Evolutionary conservation across 2,797 vertebrate species (phyloP).

Genomic region (Cephalopachus bancanus): DNA sequence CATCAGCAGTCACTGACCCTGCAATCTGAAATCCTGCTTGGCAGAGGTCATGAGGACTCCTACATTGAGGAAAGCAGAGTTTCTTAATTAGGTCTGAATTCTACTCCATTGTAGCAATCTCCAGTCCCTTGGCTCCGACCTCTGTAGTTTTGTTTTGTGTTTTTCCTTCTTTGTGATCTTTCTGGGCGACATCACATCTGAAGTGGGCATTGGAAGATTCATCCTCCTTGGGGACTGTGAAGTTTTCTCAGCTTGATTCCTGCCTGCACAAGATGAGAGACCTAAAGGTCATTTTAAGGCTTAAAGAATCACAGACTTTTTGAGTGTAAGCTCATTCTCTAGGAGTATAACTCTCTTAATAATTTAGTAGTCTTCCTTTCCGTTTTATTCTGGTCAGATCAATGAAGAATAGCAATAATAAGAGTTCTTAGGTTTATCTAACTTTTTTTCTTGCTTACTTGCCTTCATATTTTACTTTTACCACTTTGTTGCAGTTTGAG

Average conservation of each 20-base stretch:
- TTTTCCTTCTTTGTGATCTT: not conserved
- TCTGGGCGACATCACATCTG: not conserved
- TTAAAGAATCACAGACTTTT: not conserved
- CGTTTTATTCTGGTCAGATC: not conserved
- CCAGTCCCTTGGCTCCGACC: not conserved
- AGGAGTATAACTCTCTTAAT: not conserved
- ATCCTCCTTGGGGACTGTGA: not conserved
- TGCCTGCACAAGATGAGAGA: not conserved
- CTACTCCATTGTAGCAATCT: not conserved
- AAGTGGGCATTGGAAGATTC: not conserved
- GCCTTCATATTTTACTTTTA: not conserved
- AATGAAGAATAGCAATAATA: not conserved
- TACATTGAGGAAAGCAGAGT: not conserved
- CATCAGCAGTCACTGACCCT: not conserved
- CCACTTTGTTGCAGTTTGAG: not conserved
- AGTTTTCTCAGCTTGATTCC: not conserved
- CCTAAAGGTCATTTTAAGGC: not conserved
- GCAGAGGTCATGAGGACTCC: not conserved
- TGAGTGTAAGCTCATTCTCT: not conserved
- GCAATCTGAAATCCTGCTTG: not conserved
- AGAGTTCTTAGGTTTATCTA: not conserved
- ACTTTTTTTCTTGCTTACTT: not conserved
- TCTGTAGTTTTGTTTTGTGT: not conserved
- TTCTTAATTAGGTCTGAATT: not conserved
- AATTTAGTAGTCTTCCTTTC: not conserved